Evolutionary conservation across 2,113 vertebrate genomes (phyloP).

Genomic region (Rhinolophus ferrumequinum): DNA sequence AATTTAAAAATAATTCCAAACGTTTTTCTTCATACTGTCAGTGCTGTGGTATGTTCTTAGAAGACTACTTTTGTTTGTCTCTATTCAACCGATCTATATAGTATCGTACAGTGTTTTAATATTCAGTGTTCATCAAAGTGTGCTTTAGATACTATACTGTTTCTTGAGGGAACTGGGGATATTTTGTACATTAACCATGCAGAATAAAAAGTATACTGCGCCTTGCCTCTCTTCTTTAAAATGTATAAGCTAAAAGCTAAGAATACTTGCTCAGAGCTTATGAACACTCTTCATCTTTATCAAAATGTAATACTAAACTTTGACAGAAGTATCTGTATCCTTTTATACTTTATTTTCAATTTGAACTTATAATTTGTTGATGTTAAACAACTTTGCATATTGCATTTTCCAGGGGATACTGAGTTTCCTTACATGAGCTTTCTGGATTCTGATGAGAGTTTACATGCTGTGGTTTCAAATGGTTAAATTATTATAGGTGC

Average conservation of each 20-base stretch:
- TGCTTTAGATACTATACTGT: constrained; percentile 31
- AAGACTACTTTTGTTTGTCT: not conserved
- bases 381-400: not conserved
- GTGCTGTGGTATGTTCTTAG: constrained; percentile 11
- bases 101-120: not conserved
- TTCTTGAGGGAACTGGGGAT: constrained; percentile 24
- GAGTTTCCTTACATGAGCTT: not conserved
- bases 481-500: not conserved
- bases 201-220: constrained; percentile 45
- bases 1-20: constrained; percentile 39
- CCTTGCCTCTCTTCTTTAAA: constrained; percentile 38
- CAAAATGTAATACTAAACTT: constrained; percentile 46
- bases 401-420: not conserved
- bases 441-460: constrained; percentile 11
- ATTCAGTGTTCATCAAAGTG: not conserved
- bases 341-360: not conserved
- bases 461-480: not conserved
- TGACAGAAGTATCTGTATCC: not conserved
- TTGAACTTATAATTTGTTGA: not conserved
- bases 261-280: not conserved
- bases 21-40: constrained; percentile 22
- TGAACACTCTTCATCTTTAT: not conserved
- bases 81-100: not conserved
- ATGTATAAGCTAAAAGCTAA: not conserved
- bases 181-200: constrained; percentile 46